phyloP scores from a whole-genome alignment of 2,888 invertebrate species.

The Lutraria lutraria region DNA sequence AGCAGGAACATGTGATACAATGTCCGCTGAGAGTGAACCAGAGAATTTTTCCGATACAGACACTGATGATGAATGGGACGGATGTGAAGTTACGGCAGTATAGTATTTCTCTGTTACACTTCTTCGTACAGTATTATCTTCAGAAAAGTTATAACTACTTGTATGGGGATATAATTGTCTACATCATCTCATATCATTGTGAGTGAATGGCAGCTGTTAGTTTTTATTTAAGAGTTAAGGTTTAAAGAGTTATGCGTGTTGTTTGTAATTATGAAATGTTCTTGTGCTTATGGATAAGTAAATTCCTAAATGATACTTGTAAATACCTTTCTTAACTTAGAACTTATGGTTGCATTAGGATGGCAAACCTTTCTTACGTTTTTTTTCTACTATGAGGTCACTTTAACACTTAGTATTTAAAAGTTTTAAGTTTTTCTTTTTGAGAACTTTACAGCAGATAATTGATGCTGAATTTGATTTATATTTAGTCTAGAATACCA shows the following conservation, averaged over 20 bases:
- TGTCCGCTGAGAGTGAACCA: conserved; percentile 74
- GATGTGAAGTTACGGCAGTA: conserved; percentile 81
- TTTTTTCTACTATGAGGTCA: too few relatives aligned
- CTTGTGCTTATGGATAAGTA: too few relatives aligned
- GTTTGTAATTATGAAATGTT: conserved; percentile 8
- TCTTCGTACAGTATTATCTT: conserved; percentile 18
- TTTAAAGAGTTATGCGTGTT: neutral
- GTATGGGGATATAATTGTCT: neutral
- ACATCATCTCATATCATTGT: conserved; percentile 23
- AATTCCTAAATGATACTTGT: too few relatives aligned
- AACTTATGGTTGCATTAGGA: too few relatives aligned
- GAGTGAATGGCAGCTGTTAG: conserved; percentile 22
- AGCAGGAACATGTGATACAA: conserved; percentile 20
- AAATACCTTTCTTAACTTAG: too few relatives aligned
- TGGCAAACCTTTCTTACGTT: too few relatives aligned
- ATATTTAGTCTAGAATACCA: too few relatives aligned
- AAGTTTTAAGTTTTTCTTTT: too few relatives aligned
- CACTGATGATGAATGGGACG: conserved; percentile 83
- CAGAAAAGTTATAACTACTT: neutral
- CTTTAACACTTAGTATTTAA: too few relatives aligned
- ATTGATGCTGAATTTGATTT: too few relatives aligned
- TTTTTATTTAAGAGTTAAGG: conserved; percentile 3
- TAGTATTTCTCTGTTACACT: conserved; percentile 64
- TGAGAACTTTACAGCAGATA: too few relatives aligned
- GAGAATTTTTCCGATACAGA: conserved; percentile 81